phyloP scores from a whole-genome alignment of 1,140 invertebrate species.

The Cheumatopsyche charites region DNA sequence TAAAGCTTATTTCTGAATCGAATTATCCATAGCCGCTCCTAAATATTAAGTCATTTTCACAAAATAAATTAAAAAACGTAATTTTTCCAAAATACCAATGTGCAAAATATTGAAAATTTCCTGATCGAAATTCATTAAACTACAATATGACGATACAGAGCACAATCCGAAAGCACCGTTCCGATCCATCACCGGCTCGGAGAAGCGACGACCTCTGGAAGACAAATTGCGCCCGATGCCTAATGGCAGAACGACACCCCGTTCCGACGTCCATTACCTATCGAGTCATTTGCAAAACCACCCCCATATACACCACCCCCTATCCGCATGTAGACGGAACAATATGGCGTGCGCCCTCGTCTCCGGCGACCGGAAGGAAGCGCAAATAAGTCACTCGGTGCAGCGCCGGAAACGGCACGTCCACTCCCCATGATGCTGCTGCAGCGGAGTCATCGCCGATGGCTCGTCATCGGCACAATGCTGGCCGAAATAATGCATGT shows the following conservation, averaged over 20 bases:
- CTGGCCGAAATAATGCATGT: background rate
- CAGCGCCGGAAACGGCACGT: slow-evolving; percentile 41
- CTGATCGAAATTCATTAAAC: too few relatives aligned
- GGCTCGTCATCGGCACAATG: background rate
- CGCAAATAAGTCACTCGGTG: slow-evolving; percentile 47
- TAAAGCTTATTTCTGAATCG: too few relatives aligned
- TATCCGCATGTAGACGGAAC: too few relatives aligned
- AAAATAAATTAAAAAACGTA: too few relatives aligned
- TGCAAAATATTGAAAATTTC: too few relatives aligned
- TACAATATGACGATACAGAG: too few relatives aligned
- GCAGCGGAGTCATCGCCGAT: background rate
- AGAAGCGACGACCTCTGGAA: background rate
- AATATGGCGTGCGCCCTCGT: slow-evolving; percentile 46
- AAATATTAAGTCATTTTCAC: too few relatives aligned
- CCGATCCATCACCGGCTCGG: slow-evolving; percentile 4
- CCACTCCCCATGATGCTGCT: slow-evolving; percentile 9
- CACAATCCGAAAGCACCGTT: too few relatives aligned
- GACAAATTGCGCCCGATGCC: slow-evolving; percentile 30
- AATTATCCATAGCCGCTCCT: too few relatives aligned
- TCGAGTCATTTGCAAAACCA: slow-evolving; percentile 39
- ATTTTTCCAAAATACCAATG: too few relatives aligned
- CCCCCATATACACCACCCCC: slow-evolving; percentile 1
- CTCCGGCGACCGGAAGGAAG: slow-evolving; percentile 48
- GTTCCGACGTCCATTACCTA: slow-evolving; percentile 46
- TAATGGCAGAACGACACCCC: slow-evolving; percentile 43